Percentiles rank a stretch among this genome's conserved stretches.
Evolutionary conservation across 2,888 invertebrate species (phyloP).

Genomic region (Sphaerophoria rueppellii): DNA sequence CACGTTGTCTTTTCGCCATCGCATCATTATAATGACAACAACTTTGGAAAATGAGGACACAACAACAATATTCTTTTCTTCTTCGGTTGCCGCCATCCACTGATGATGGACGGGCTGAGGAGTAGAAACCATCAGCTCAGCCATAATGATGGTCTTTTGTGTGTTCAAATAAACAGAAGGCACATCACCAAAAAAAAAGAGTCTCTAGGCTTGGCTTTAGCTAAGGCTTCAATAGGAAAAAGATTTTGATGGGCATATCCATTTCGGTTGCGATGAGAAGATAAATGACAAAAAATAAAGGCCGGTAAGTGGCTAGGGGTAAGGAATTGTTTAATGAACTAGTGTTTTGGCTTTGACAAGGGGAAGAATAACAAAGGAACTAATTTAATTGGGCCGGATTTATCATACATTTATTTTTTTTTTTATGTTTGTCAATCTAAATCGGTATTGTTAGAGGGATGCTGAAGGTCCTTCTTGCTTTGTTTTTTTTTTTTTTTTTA

Average conservation of each 20-base stretch:
- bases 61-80: neutral
- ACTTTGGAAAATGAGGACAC: slow-evolving; percentile 36
- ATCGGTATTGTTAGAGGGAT: no score
- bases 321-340: neutral
- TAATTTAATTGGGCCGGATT: slow-evolving; percentile 68
- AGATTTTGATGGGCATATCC: slow-evolving; percentile 43
- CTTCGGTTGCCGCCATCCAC: neutral
- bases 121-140: slow-evolving; percentile 39
- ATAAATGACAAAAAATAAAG: slow-evolving; percentile 29
- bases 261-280: slow-evolving; percentile 27
- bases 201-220: neutral
- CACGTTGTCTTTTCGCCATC: slow-evolving; percentile 4
- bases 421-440: neutral
- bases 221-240: slow-evolving; percentile 37
- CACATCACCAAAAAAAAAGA: neutral
- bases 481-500: neutral
- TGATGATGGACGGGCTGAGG: slow-evolving; percentile 9
- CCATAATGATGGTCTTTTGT: slow-evolving; percentile 63
- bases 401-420: slow-evolving; percentile 39
- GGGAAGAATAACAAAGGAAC: slow-evolving; percentile 58
- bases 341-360: slow-evolving; percentile 11
- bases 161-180: slow-evolving; percentile 15
- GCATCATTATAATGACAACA: slow-evolving; percentile 42
- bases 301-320: slow-evolving; percentile 55
- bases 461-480: neutral